Conservation (phyloP, 2,888 invertebrate genomes). For the Oxycera nigricornis region DNA sequence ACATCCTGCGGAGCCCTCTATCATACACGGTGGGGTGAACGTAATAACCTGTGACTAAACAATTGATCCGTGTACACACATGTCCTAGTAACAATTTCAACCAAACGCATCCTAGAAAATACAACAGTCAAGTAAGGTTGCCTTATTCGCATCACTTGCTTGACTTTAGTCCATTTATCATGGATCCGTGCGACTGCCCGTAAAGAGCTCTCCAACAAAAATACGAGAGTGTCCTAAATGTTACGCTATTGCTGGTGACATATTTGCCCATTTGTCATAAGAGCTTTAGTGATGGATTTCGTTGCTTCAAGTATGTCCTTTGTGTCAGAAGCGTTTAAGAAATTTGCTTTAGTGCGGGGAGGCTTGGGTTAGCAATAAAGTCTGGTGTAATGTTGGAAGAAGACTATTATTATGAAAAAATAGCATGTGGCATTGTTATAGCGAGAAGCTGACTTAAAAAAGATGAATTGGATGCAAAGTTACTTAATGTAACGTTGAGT, state of each 20-base stretch:
- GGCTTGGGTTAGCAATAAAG: not conserved
- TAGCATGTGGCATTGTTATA: not conserved
- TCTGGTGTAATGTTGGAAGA: not conserved
- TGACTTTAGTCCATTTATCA: slow-evolving; percentile 50
- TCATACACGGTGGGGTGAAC: slow-evolving; percentile 56
- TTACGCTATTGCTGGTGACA: slow-evolving; percentile 41
- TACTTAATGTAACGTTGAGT: too few species aligned
- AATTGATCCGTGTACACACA: slow-evolving; percentile 56
- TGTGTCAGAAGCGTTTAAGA: not conserved
- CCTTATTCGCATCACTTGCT: slow-evolving; percentile 54
- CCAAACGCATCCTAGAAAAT: not conserved
- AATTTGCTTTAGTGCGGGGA: not conserved
- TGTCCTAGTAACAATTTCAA: not conserved
- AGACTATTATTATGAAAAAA: not conserved
- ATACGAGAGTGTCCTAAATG: not conserved
- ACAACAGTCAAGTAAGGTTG: slow-evolving; percentile 32
- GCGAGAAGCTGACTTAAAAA: not conserved
- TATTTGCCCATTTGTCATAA: slow-evolving; percentile 45
- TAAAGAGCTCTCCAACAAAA: slow-evolving; percentile 13
- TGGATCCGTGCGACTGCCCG: slow-evolving; percentile 46
- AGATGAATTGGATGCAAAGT: not conserved
- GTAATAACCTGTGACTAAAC: slow-evolving; percentile 64
- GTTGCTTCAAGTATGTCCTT: not conserved
- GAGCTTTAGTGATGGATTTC: slow-evolving; percentile 32
- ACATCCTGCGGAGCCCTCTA: not conserved